Conservation (phyloP, 1,140 invertebrate genomes). For the Lucilia cuprina region DNA sequence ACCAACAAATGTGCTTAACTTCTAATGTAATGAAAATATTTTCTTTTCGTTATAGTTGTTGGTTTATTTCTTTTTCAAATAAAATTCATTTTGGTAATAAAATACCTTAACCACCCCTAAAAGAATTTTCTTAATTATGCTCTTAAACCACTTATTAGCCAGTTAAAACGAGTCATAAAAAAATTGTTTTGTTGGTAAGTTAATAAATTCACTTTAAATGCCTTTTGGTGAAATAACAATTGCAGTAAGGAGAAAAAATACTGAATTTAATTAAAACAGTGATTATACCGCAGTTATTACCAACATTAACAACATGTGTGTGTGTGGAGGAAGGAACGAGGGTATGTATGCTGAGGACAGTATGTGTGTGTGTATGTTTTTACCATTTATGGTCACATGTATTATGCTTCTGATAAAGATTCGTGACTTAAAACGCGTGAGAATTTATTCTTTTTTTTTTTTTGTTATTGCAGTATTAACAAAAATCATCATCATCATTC, state of each 20-base stretch:
- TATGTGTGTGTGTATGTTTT: neutral
- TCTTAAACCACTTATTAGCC: neutral
- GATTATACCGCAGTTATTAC: neutral
- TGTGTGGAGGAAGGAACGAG: neutral
- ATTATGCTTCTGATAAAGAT: neutral
- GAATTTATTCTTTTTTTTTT: slow-evolving; percentile 13
- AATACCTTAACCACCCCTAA: neutral
- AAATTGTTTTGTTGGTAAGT: neutral
- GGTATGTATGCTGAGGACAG: neutral
- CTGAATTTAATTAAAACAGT: neutral
- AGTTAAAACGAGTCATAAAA: neutral
- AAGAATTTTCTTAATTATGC: neutral
- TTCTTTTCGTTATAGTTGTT: no score
- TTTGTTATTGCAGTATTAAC: neutral
- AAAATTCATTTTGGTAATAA: neutral
- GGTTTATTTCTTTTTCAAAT: no score
- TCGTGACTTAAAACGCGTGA: slow-evolving; percentile 31
- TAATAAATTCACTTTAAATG: neutral
- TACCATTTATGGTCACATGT: slow-evolving; percentile 30
- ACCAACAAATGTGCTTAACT: no score
- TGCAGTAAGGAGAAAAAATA: neutral
- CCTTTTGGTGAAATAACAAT: neutral
- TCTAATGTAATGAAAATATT: no score
- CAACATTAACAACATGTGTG: neutral
- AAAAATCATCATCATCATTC: slow-evolving; percentile 17